phyloP scores from a whole-genome alignment of 2,888 invertebrate genomes.

The Ptilodon capucinus region DNA sequence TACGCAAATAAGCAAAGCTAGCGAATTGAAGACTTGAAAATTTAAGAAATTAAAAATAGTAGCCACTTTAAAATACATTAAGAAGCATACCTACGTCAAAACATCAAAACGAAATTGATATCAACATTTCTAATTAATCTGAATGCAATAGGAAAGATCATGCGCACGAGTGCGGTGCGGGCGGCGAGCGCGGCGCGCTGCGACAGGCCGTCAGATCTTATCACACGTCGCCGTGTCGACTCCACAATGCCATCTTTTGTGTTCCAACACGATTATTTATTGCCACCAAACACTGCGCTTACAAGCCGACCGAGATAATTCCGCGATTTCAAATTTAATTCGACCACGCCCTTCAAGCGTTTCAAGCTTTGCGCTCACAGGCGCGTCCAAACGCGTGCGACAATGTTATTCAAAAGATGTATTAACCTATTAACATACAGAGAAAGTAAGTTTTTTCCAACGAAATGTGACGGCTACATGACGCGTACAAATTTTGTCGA shows the following conservation, averaged over 20 bases:
- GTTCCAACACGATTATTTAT: constrained; percentile 77
- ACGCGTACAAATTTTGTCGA: too few species aligned
- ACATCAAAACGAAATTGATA: not conserved
- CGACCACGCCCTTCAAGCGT: constrained; percentile 41
- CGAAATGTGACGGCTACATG: too few species aligned
- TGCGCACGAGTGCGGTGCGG: constrained; percentile 19
- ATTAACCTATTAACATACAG: too few species aligned
- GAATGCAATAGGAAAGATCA: constrained; percentile 21
- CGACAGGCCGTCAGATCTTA: constrained; percentile 59
- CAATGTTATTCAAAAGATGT: too few species aligned
- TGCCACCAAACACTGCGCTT: constrained; percentile 67
- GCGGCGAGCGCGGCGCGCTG: constrained; percentile 25
- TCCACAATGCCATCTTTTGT: constrained; percentile 78
- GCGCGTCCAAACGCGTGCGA: too few species aligned
- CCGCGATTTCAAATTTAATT: constrained; percentile 59
- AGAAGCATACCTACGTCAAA: not conserved
- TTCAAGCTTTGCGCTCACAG: constrained; percentile 9
- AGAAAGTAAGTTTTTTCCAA: too few species aligned
- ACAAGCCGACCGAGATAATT: constrained; percentile 63
- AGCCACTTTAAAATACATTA: constrained; percentile 4
- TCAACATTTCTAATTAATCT: constrained; percentile 9
- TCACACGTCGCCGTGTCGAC: constrained; percentile 74
- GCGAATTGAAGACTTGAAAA: too few species aligned
- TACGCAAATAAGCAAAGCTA: too few species aligned
- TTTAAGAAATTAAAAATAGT: not conserved